These are phyloP conservation scores for Pangasius djambal DNA, from an alignment of 2,797 vertebrate species.

Conservation along the genomic window DNA sequence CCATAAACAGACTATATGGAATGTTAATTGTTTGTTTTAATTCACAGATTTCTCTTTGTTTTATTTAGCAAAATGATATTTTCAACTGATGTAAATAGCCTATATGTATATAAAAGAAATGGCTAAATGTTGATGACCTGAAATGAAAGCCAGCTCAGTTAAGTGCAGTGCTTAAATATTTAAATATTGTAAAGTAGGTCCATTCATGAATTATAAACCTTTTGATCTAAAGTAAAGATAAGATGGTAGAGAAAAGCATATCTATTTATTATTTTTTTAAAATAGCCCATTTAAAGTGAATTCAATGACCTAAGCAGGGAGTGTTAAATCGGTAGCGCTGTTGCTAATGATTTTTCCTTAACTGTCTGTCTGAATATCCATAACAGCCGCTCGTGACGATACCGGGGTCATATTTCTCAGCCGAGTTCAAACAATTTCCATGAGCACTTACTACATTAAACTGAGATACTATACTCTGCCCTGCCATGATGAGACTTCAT, in stretches of 20 bases:
- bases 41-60: not conserved
- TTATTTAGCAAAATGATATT: not conserved
- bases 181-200: not conserved
- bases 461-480: conserved; percentile 58
- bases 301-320: not conserved
- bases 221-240: not conserved
- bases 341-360: conserved; percentile 41
- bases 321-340: not conserved
- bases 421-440: conserved; percentile 56
- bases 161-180: not conserved
- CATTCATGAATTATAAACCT: not conserved
- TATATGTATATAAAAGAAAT: not conserved
- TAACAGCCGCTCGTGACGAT: conserved; percentile 51
- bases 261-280: not conserved
- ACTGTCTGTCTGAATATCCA: conserved; percentile 49
- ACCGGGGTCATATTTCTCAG: conserved; percentile 51
- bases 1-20: not conserved
- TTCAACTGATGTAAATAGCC: not conserved
- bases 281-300: not conserved
- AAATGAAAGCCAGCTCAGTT: not conserved
- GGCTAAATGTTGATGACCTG: not conserved
- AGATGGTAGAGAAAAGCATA: not conserved
- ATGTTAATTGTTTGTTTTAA: not conserved
- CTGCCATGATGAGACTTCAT: conserved; percentile 58
- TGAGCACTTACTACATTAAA: conserved; percentile 62